These are phyloP conservation scores for Agriotes lineatus DNA, from an alignment of 2,888 invertebrate genomes.

Conservation along the genomic window DNA sequence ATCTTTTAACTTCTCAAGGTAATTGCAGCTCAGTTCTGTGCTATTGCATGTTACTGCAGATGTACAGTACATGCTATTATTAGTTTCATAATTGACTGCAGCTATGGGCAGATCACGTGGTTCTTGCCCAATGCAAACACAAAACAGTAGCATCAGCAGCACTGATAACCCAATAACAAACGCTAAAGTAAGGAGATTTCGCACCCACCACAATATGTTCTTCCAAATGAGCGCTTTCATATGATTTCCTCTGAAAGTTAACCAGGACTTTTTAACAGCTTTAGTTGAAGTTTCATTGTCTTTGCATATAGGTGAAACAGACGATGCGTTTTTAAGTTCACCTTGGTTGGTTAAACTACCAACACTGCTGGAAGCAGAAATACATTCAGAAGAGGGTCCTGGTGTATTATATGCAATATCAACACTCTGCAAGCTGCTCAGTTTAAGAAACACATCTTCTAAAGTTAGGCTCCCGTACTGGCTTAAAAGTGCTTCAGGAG, in stretches of 20 bases:
- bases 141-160: constrained; percentile 88
- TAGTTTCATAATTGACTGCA: constrained; percentile 84
- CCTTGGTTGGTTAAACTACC: neutral
- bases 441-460: constrained; percentile 85
- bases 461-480: constrained; percentile 80
- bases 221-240: constrained; percentile 1
- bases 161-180: constrained; percentile 60
- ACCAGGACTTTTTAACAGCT: constrained; percentile 67
- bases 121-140: constrained; percentile 89
- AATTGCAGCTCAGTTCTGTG: constrained; percentile 81
- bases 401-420: no score
- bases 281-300: no score
- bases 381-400: no score
- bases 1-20: constrained; percentile 77
- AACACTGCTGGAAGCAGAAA: neutral
- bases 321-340: no score
- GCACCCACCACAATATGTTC: neutral
- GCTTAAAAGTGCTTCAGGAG: constrained; percentile 78
- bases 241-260: constrained; percentile 54
- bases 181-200: neutral
- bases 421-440: constrained; percentile 78
- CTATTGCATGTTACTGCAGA: constrained; percentile 71
- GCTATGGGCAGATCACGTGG: constrained; percentile 82
- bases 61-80: constrained; percentile 54
- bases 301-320: neutral